A percentile compares a stretch with the other conserved stretches of the same genome.
Evolutionary conservation across 35 echinoderm and acorn worm species (phyloP).

Genomic region (Apostichopus californicus): DNA sequence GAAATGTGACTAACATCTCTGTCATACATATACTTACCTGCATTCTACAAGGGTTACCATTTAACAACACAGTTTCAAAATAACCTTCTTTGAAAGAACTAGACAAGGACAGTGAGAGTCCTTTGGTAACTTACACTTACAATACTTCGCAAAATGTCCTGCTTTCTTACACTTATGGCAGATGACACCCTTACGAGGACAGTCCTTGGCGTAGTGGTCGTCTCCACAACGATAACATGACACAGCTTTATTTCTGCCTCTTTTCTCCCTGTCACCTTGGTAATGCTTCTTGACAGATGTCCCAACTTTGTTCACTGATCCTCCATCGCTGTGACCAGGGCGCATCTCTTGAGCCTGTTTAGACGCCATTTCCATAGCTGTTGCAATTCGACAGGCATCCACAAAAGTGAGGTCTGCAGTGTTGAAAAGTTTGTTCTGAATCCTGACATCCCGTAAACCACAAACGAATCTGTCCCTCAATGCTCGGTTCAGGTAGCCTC

Average conservation of each 20-base stretch:
- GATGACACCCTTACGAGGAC: neutral
- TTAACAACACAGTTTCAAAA: neutral
- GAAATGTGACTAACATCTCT: conserved; percentile 7
- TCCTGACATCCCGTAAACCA: conserved; percentile 43
- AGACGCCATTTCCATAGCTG: too few relatives aligned
- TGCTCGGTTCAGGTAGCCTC: conserved; percentile 36
- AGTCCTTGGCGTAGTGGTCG: too few relatives aligned
- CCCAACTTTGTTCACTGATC: neutral
- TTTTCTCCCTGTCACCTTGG: too few relatives aligned
- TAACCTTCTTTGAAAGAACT: conserved; percentile 9
- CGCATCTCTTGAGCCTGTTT: too few relatives aligned
- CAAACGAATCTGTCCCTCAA: conserved; percentile 64
- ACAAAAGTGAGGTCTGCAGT: neutral
- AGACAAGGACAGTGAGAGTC: neutral
- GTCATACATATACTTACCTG: conserved; percentile 25
- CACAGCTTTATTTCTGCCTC: too few relatives aligned
- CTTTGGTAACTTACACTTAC: neutral
- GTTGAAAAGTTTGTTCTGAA: conserved; percentile 60
- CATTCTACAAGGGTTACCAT: conserved; percentile 24
- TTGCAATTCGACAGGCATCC: too few relatives aligned
- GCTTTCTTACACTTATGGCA: conserved; percentile 45
- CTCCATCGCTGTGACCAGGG: neutral
- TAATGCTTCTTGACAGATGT: conserved; percentile 36
- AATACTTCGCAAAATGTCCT: conserved; percentile 59
- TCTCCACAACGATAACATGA: too few relatives aligned